A percentile compares a stretch with the other conserved stretches of the same genome.
Evolutionary conservation across 2,888 invertebrate genomes (phyloP).

Genomic region (Caenorhabditis sp.): DNA sequence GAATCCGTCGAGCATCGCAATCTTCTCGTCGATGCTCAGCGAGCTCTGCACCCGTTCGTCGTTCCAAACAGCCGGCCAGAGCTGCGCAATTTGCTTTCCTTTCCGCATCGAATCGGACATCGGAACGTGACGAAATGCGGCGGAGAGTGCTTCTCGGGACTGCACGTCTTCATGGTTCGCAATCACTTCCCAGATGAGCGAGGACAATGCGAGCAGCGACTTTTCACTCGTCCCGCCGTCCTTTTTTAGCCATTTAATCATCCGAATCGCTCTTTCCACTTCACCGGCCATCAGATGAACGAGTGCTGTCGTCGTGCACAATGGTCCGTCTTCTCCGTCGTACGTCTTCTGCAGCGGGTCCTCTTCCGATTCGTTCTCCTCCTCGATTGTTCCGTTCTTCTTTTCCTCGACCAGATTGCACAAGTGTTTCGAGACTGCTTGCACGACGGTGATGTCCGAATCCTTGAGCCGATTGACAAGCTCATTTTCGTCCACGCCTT

Average conservation of each 20-base stretch:
- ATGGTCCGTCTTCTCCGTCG: slow-evolving; percentile 47
- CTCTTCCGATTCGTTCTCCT: slow-evolving; percentile 4
- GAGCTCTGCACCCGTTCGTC: slow-evolving; percentile 48
- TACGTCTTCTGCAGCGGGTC: slow-evolving; percentile 19
- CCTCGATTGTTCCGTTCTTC: slow-evolving; percentile 12
- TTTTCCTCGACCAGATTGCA: slow-evolving; percentile 13
- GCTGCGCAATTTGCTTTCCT: slow-evolving; percentile 59
- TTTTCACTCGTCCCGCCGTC: slow-evolving; percentile 22
- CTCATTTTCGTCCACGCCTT: slow-evolving; percentile 50
- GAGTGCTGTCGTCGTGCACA: slow-evolving; percentile 52
- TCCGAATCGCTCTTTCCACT: slow-evolving; percentile 54
- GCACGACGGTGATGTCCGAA: slow-evolving; percentile 41
- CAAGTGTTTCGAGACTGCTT: slow-evolving; percentile 54
- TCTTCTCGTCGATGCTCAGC: slow-evolving; percentile 59
- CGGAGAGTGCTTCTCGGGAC: slow-evolving; percentile 52
- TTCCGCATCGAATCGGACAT: slow-evolving; percentile 59
- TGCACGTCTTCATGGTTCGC: slow-evolving; percentile 69
- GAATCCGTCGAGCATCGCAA: slow-evolving; percentile 61
- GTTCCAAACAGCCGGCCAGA: slow-evolving; percentile 67
- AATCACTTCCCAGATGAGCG: slow-evolving; percentile 66
- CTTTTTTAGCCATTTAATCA: slow-evolving; percentile 46
- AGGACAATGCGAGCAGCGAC: slow-evolving; percentile 56
- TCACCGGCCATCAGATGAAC: slow-evolving; percentile 66
- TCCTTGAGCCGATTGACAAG: slow-evolving; percentile 43
- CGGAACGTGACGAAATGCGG: slow-evolving; percentile 62